Conservation (phyloP, 1,140 invertebrate species). For the Steinernema feltiae region DNA sequence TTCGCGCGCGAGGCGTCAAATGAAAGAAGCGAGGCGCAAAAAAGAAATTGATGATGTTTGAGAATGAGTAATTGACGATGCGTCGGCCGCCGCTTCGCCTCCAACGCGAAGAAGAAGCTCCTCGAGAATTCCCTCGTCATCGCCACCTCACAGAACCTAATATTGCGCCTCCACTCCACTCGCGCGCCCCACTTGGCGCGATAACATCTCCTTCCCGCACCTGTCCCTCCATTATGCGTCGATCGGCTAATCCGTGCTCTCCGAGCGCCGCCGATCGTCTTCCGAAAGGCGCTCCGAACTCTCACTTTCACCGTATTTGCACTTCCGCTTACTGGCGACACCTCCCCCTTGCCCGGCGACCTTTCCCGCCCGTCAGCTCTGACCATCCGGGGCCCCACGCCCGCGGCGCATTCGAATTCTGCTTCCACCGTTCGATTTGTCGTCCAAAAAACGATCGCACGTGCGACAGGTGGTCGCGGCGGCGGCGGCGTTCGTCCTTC, state of each 20-base stretch:
- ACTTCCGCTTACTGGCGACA: background rate
- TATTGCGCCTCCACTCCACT: background rate
- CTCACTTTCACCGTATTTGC: conserved; percentile 1
- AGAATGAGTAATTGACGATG: conserved; percentile 15
- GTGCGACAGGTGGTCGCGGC: background rate
- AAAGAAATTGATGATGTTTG: conserved; percentile 15
- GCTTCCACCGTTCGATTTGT: background rate
- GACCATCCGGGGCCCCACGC: background rate
- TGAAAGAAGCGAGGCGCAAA: background rate
- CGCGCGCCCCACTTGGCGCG: background rate
- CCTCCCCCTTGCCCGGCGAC: background rate
- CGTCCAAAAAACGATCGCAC: background rate
- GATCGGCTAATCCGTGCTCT: background rate
- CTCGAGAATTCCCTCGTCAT: background rate
- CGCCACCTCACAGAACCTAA: background rate
- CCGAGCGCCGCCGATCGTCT: background rate
- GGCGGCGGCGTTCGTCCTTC: background rate
- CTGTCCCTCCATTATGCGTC: background rate
- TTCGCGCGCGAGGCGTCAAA: background rate
- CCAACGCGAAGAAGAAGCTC: no score
- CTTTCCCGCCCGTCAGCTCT: background rate
- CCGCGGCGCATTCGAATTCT: background rate
- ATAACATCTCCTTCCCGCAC: background rate
- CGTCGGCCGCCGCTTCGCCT: background rate
- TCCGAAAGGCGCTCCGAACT: background rate